Base-by-base conservation (phyloP, 1,140 invertebrate species). In the Artemia franciscana region DNA sequence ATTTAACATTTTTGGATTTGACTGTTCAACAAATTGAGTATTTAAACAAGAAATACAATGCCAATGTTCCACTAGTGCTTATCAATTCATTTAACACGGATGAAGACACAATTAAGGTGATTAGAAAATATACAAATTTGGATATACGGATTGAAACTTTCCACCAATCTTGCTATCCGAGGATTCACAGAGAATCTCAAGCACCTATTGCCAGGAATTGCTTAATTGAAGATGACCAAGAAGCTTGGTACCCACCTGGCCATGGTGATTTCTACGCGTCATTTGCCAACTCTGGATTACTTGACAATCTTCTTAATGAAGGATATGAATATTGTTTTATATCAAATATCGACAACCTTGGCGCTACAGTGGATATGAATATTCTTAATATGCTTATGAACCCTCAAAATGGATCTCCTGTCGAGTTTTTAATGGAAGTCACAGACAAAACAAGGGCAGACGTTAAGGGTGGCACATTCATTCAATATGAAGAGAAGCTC, bases 51-150 rank as follows among this genome's bases (percentile, higher is more conserved):
- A 87, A 81, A 0, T 98, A 98, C 73, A 84, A 88, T 69, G 84
- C 85, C 25, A 89, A 93, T 74, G 92, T 99, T 0, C 96, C 96
- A 2, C 75, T 98, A 57, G 90, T 99, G 24, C 76, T 99, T 58
- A 99, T 99, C 96, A 95, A 99, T 74, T 98, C 94, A 0, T 99
- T 99, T 74, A 98, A 99, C 72, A 99, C 96, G 0, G 90, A 98
- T 70, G 91, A 91, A 68, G 96, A 99, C 69, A 99, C 95, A 0
- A 83, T 91, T 72, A 93, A 91, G 76, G 83, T 84, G 24, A 73
- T 99, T 61, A 80, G 88, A 62, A 98, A 98, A 73, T 99, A 99
- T 74, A 84, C 86, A 71, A 91, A 92, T 27, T 82, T 98, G 64
- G 83, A 92, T 72, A 82, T 97, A 63, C 84, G 89, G 72, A 95